Conservation (phyloP, 2,888 invertebrate species). For the Drosophila monieri region DNA sequence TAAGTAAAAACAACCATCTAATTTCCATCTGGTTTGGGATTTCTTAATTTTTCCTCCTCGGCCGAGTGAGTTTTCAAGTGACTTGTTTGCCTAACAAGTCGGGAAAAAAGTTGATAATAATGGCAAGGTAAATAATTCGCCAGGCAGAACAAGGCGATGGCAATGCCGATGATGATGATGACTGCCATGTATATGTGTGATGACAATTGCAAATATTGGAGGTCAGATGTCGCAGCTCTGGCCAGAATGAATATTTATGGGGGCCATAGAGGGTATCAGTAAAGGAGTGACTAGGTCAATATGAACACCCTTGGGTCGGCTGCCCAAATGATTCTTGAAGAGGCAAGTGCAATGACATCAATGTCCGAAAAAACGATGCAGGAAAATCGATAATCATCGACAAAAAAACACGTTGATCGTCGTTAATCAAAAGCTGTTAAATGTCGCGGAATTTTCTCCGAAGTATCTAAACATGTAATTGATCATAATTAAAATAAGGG, state of each 20-base stretch:
- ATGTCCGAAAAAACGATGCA: constrained; percentile 8
- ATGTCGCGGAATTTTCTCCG: constrained; percentile 2
- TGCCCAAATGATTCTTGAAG: constrained; percentile 56
- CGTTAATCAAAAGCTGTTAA: constrained; percentile 16
- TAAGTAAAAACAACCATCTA: constrained; percentile 24
- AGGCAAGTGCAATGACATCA: constrained; percentile 37
- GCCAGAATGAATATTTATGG: constrained; percentile 18
- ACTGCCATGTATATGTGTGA: constrained; percentile 33
- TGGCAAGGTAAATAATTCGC: constrained; percentile 64
- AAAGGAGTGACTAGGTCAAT: constrained; percentile 61
- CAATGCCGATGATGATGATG: constrained; percentile 35
- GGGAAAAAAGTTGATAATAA: constrained; percentile 61
- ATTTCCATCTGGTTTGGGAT: constrained; percentile 52
- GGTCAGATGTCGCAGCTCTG: constrained; percentile 58
- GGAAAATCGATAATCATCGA: constrained; percentile 34
- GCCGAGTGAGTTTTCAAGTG: constrained; percentile 50
- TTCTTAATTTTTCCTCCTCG: constrained; percentile 50
- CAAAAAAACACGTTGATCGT: background rate
- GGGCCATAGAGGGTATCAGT: constrained; percentile 3
- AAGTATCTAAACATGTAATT: constrained; percentile 14
- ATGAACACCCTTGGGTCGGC: constrained; percentile 63
- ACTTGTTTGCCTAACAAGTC: constrained; percentile 67
- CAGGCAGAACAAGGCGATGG: constrained; percentile 39
- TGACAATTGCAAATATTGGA: constrained; percentile 70
- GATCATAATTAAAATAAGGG: constrained; percentile 37